A percentile compares a stretch with the other conserved stretches of the same genome.
phyloP scores from a whole-genome alignment of 2,113 vertebrate species.

The Fulica atra region DNA sequence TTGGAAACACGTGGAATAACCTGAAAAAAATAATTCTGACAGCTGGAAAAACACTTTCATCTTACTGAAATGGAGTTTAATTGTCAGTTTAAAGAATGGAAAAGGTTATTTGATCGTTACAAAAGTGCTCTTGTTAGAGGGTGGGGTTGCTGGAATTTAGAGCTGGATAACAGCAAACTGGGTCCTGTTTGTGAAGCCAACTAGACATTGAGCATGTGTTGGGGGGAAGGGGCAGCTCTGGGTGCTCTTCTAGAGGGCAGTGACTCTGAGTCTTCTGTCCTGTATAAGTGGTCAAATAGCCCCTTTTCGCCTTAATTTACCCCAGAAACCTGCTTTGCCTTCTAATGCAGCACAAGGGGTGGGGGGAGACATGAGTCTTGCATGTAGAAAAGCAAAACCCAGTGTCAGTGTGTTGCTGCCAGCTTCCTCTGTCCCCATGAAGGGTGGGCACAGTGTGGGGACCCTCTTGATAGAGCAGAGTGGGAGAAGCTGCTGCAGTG shows the following conservation, averaged over 20 bases:
- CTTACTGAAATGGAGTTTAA: neutral
- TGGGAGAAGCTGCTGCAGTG: accelerated
- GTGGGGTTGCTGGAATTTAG: neutral
- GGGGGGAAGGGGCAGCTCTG: neutral
- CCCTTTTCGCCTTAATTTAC: neutral
- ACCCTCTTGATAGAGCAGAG: neutral
- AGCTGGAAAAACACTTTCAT: slow-evolving; percentile 48
- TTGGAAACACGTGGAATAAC: neutral
- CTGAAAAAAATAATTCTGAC: slow-evolving; percentile 32
- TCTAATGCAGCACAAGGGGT: neutral
- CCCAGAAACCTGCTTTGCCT: neutral
- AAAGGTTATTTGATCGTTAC: neutral
- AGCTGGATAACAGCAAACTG: neutral
- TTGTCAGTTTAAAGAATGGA: neutral
- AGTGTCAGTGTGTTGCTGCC: neutral
- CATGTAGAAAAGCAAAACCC: neutral
- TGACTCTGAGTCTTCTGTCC: neutral
- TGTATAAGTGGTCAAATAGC: neutral
- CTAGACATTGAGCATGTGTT: neutral
- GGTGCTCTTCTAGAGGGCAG: neutral
- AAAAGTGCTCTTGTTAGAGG: neutral
- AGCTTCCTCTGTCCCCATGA: neutral
- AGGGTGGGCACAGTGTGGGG: neutral
- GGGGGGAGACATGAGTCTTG: neutral
- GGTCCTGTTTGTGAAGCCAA: neutral